A percentile compares a stretch with the other conserved stretches of the same genome.
Evolutionary conservation across 1,140 invertebrate genomes (phyloP).

Genomic region (Brachionus rotundiformis): DNA sequence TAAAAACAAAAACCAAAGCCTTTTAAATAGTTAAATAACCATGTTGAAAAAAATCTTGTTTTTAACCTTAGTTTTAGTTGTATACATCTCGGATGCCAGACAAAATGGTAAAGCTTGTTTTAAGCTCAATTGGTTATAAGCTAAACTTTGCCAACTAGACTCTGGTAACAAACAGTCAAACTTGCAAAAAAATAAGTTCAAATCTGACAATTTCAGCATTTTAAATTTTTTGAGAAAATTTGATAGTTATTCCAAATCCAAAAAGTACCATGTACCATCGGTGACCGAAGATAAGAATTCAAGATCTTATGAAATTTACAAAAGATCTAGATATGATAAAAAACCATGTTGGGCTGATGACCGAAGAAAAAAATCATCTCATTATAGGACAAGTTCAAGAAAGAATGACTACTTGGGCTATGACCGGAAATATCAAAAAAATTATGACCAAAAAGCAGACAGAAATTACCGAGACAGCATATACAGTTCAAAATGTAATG

Average conservation of each 20-base stretch:
- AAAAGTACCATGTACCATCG: background rate
- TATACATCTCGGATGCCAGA: background rate
- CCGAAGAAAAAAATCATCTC: background rate
- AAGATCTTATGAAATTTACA: background rate
- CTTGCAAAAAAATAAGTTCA: background rate
- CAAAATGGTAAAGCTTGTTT: background rate
- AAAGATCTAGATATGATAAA: background rate
- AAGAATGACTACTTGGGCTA: background rate
- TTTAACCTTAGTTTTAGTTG: background rate
- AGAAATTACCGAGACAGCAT: background rate
- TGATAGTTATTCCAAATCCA: background rate
- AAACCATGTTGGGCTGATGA: background rate
- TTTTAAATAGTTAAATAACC: background rate
- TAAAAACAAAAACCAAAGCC: constrained; percentile 4
- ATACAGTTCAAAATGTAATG: background rate
- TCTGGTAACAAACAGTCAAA: background rate
- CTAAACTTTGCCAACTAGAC: background rate
- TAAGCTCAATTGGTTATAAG: background rate
- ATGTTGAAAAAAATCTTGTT: background rate
- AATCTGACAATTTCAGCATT: background rate
- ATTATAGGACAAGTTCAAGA: background rate
- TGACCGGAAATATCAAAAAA: background rate
- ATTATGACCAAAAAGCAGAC: background rate
- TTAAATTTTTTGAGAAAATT: background rate
- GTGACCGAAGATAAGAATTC: background rate